These are phyloP conservation scores for Oxycera nigricornis DNA, from an alignment of 2,888 invertebrate genomes.

Conservation along the genomic window DNA sequence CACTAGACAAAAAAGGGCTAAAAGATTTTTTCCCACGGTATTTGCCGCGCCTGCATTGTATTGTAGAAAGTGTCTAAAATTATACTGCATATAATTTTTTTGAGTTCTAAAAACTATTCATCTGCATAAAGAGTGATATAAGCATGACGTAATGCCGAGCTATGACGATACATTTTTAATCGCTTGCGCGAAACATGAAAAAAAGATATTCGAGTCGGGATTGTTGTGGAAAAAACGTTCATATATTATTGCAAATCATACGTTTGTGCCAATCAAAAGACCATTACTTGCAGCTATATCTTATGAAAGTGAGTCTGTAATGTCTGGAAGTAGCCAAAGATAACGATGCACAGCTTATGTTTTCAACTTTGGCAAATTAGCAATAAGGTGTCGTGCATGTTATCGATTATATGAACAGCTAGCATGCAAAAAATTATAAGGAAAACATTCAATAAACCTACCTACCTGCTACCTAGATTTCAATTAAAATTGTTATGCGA, in stretches of 20 bases:
- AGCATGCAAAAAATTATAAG: too few relatives aligned
- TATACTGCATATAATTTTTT: not conserved
- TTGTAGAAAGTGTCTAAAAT: not conserved
- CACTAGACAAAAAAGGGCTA: not conserved
- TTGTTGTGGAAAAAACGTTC: conserved; percentile 14
- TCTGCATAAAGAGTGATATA: not conserved
- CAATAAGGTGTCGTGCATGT: too few relatives aligned
- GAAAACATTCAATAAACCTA: too few relatives aligned
- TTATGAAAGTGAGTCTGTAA: not conserved
- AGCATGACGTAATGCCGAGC: conserved; percentile 58
- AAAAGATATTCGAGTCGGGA: conserved; percentile 41
- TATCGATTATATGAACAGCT: too few relatives aligned
- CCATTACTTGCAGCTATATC: not conserved
- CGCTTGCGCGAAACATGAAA: conserved; percentile 57
- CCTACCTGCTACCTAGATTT: too few relatives aligned
- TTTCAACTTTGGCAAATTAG: too few relatives aligned
- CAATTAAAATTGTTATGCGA: too few relatives aligned
- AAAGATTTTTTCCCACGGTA: not conserved
- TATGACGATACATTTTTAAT: conserved; percentile 60
- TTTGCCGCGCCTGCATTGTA: too few relatives aligned
- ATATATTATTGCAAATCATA: conserved; percentile 3
- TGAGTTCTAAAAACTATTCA: not conserved
- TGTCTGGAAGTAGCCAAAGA: too few relatives aligned
- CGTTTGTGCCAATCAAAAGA: not conserved
- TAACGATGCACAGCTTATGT: too few relatives aligned